Base-by-base conservation (phyloP, 2,113 vertebrate genomes). In the Rhea americana region DNA sequence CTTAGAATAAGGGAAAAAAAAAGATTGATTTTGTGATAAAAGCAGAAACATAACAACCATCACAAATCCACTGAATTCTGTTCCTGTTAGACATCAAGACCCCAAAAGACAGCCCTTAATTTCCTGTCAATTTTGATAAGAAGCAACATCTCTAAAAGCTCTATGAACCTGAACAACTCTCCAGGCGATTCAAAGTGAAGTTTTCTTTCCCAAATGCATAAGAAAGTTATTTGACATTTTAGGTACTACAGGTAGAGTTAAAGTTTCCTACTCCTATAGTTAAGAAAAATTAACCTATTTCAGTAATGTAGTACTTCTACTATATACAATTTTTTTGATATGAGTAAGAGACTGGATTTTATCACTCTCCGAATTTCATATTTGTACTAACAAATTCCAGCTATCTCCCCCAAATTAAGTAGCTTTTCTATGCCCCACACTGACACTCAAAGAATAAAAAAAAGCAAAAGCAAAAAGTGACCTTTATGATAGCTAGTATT, bases 21-120 rank as follows among this genome's bases (percentile, higher is more conserved):
- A 70, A 45, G 13, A 56, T 6, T 3, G 1, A 80, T 70, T 35
- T 63, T 1, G 5, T 22, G 9, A 0, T 45, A 66, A 61, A 15
- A 78, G 4, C 25, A 24, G 50, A 87, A 94, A 32, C 1, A 21
- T 82, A 75, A 62, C 26, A 72, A 67, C 30, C 4, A 87, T 17
- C 61, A 86, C 8, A 93, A 62, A 85, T 51, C 26, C 26, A 72
- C 11, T 63, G 30, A 71, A 11, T 7, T 24, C 15, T 10, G 11
- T 67, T 13, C 43, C 14, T 48, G n/a, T 15, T 43, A 72, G 6
- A 86, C 8, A 53, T 41, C 24, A 65, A 72, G 58, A 55, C 3
- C 3, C 30, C 67, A 78, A 71, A 30, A 26, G 63, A 1, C 13
- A 76, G 26, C 7, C 13, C 9, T 48, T 82, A 16, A 25, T 1